Evolutionary conservation across 2,888 invertebrate species (phyloP), one percentile per base, ranked within the genome.

Genomic region (Drosophila seclusa): DNA sequence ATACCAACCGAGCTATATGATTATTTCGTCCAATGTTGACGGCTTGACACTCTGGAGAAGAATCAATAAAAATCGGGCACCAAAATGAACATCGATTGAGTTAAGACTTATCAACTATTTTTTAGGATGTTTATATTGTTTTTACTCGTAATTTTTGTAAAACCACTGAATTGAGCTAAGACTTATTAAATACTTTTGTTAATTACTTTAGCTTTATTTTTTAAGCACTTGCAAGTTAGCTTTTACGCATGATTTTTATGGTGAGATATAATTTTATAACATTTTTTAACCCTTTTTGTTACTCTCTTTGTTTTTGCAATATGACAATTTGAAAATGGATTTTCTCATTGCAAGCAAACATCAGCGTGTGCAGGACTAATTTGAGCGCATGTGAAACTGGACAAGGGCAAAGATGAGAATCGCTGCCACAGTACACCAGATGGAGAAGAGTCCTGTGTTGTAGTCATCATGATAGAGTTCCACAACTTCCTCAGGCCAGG

Each of bases 391-490:
- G 24, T 70, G 42, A 4, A 60, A 4, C 27, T 50, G 62, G 18
- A 68, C 65, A 10, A 69, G 48, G 27, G 34, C 45, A 36, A 80
- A 87, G 1, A 42, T 49, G 0, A 53, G 16, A 2, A 80, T 11
- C 0, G 73, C 82, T 18, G 84, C 5, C 16, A 82, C 0, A 1
- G 70, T 64, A 31, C 63, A 60, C 62, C 73, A 82, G n/a, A 74
- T 10, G 27, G 59, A 18, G 40, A 76, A 74, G 0, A 36, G 48
- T 31, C 68, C 76, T 2, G 48, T 8, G 24, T 61, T 83, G 34
- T 58, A 84, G 36, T 36, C 49, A 73, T 84, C 84, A 2, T 27
- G 11, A 29, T 84, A 84, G 3, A 87, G n/a, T 16, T 84, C 84
- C n/a, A 77, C 53, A n/a, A 87, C 38, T 2, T 72, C 61, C 1